Conservation (phyloP, 2,797 vertebrate genomes). For the Myotis vivesi region DNA sequence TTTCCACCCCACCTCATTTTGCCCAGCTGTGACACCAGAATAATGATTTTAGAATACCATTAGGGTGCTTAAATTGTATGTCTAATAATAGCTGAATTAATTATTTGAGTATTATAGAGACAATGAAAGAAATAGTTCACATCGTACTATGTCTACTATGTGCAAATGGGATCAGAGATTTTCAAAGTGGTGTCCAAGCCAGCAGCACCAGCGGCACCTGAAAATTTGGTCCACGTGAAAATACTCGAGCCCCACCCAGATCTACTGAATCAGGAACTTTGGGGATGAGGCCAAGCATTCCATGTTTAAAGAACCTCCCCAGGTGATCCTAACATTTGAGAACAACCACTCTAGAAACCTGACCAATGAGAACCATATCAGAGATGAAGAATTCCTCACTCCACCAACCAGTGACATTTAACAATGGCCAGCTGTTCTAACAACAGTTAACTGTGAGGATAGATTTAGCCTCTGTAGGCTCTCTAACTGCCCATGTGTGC, state of each 20-base stretch:
- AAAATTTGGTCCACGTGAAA: not conserved
- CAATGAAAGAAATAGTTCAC: not conserved
- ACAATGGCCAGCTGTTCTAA: not conserved
- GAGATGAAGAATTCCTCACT: not conserved
- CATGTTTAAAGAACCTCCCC: not conserved
- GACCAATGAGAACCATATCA: not conserved
- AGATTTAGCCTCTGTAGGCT: not conserved
- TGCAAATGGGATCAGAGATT: not conserved
- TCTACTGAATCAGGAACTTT: not conserved
- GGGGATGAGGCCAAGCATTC: not conserved
- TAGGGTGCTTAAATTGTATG: not conserved
- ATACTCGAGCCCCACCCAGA: not conserved
- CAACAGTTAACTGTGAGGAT: not conserved
- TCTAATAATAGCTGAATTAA: conserved; percentile 11
- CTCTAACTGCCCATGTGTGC: not conserved
- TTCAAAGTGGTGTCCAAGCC: not conserved
- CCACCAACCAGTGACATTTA: not conserved
- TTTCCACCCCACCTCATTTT: not conserved
- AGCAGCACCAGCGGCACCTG: not conserved
- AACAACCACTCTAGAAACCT: not conserved
- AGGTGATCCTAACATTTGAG: not conserved
- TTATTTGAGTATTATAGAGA: not conserved
- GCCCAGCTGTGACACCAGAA: not conserved
- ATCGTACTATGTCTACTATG: not conserved
- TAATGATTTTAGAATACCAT: not conserved